Base-by-base conservation (phyloP, 1,140 invertebrate species). In the Trichogramma pretiosum region DNA sequence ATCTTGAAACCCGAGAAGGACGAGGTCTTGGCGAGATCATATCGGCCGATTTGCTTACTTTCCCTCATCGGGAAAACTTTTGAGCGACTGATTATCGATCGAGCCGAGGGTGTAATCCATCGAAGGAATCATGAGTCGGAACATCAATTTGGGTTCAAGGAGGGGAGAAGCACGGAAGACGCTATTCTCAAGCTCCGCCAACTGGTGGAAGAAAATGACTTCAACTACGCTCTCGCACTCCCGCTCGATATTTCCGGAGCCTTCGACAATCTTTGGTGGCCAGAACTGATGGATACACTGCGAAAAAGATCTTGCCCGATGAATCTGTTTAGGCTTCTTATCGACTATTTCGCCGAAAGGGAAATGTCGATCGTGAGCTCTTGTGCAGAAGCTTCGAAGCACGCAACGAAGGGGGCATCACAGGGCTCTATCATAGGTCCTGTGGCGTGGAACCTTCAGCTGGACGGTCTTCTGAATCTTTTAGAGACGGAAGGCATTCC, bases 401-500 rank as follows among this genome's bases (percentile, higher is more conserved):
- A 11, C 0, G 48, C 57, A 8, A 61, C 54, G 0, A 60, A 58
- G 49, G 65, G 70, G 0, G 65, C 69, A 26, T 67, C 70, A 0
- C 67, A 72, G 54, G 67, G 67, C 0, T 72, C 67, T 1, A 63
- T 70, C 5, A 35, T 68, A 0, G 65, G 65, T 0, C 62, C 68
- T 0, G 24, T 43, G 3, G 46, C 67, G 0, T 72, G 68, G 64
- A 70, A 67, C 35, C 14, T 69, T 0, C 48, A 65, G 13, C 58
- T 73, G 14, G 60, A 70, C 30, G 59, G 54, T 10, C 34, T 72
- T 1, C 40, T 73, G 18, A 34, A 34, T 3, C 21, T 63, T 16
- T 53, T 59, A 2, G 18, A 43, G 2, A 38, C 56, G 0, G 16
- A 18, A 13, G 60, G 53, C 1, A 38, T 37, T 18, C 43, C 48